Percentiles rank a stretch among this genome's conserved stretches.
These are phyloP conservation scores for Folsomia manolachei DNA, from an alignment of 2,888 invertebrate species.

Conservation along the genomic window DNA sequence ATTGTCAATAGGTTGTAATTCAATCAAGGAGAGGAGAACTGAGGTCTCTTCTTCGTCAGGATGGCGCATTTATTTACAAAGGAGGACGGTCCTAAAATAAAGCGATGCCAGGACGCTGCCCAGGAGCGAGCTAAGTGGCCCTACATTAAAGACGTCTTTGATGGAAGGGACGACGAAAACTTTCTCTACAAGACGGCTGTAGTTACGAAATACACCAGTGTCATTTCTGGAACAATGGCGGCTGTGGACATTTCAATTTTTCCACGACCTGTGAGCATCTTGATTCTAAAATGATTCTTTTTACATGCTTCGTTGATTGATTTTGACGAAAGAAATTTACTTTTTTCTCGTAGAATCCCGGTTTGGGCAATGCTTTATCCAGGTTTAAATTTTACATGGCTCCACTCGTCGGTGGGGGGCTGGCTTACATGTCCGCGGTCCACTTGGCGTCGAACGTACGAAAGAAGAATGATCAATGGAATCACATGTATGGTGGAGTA, in stretches of 20 bases:
- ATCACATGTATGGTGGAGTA: slow-evolving; percentile 38
- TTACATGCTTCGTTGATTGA: background rate
- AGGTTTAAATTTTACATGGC: slow-evolving; percentile 27
- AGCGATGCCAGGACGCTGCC: too few relatives aligned
- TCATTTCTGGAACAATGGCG: background rate
- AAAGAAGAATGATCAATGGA: slow-evolving; percentile 31
- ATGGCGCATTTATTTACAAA: too few relatives aligned
- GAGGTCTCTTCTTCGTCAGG: too few relatives aligned
- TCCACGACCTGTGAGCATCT: slow-evolving; percentile 26
- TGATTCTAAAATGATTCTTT: background rate
- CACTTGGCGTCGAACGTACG: slow-evolving; percentile 22
- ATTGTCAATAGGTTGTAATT: too few relatives aligned
- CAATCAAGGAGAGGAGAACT: too few relatives aligned
- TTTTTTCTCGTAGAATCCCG: slow-evolving; percentile 11
- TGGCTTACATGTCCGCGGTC: slow-evolving; percentile 34
- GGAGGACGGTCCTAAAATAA: too few relatives aligned
- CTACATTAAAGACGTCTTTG: slow-evolving; percentile 16
- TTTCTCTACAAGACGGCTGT: slow-evolving; percentile 29
- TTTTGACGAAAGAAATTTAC: background rate
- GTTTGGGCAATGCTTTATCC: slow-evolving; percentile 17
- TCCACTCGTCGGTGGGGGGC: slow-evolving; percentile 39
- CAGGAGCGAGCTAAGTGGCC: too few relatives aligned
- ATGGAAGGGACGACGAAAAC: slow-evolving; percentile 40
- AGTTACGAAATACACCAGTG: slow-evolving; percentile 30
- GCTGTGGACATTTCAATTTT: slow-evolving; percentile 23